These are phyloP conservation scores for Eidolon dupreanum DNA, from an alignment of 2,797 vertebrate species.

Conservation along the genomic window DNA sequence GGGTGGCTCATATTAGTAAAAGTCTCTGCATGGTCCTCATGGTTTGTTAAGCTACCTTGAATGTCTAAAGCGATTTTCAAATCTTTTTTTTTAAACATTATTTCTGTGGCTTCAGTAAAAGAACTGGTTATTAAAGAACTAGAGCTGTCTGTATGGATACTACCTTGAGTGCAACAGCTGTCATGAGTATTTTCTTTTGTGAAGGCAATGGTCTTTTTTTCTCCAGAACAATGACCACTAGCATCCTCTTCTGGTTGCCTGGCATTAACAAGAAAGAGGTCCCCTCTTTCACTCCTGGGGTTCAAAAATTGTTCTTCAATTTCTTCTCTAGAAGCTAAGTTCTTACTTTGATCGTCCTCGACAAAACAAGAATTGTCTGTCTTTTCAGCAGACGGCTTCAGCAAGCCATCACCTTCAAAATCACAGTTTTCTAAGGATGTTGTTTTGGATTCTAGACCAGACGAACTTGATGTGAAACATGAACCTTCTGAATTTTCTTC, in stretches of 20 bases:
- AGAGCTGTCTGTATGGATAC: constrained; percentile 40
- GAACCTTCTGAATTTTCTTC: constrained; percentile 58
- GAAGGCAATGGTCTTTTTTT: constrained; percentile 53
- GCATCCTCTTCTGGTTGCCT: not conserved
- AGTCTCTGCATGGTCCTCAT: constrained; percentile 49
- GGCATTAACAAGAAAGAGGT: not conserved
- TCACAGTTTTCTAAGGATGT: constrained; percentile 41
- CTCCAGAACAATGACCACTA: not conserved
- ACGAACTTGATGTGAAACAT: not conserved
- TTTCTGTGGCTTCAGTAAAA: constrained; percentile 62
- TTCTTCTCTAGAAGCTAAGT: not conserved
- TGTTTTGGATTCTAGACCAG: constrained; percentile 56
- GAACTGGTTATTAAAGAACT: constrained; percentile 46
- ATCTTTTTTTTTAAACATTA: constrained; percentile 62
- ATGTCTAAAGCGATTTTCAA: constrained; percentile 49
- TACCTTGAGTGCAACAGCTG: not conserved
- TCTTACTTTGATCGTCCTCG: not conserved
- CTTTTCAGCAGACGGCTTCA: constrained; percentile 27
- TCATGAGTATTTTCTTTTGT: constrained; percentile 6
- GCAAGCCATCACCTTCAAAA: constrained; percentile 25
- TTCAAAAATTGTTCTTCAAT: not conserved
- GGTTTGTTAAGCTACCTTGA: constrained; percentile 58
- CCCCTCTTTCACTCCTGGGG: not conserved
- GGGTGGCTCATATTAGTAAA: constrained; percentile 19
- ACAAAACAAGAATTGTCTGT: not conserved